Evolutionary conservation across 2,888 invertebrate species (phyloP).

Genomic region (Taphrorychus bicolor): DNA sequence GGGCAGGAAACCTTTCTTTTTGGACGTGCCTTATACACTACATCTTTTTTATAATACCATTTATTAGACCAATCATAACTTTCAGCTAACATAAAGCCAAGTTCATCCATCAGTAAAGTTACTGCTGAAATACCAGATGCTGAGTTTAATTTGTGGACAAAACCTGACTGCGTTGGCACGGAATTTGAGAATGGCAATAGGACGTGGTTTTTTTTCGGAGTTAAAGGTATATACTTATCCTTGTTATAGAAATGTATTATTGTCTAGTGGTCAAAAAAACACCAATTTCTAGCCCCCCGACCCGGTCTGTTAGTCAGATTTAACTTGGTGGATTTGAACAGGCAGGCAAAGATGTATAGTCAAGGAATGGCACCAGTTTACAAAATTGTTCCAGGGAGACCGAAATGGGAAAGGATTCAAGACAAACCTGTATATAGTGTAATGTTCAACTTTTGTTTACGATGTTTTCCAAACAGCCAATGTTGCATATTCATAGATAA

Average conservation of each 20-base stretch:
- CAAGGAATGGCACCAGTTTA: conserved; percentile 90
- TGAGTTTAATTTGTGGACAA: conserved; percentile 91
- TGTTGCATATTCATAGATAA: conserved; percentile 62
- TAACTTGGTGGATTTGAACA: conserved; percentile 87
- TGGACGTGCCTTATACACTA: too few species aligned
- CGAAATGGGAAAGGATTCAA: conserved; percentile 83
- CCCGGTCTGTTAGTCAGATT: conserved; percentile 72
- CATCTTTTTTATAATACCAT: too few species aligned
- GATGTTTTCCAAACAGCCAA: background rate
- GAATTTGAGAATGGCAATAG: conserved; percentile 88
- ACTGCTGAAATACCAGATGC: conserved; percentile 68
- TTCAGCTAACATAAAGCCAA: conserved; percentile 43
- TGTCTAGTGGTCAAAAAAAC: too few species aligned
- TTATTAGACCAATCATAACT: too few species aligned
- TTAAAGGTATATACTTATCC: conserved; percentile 67
- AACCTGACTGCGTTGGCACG: conserved; percentile 87
- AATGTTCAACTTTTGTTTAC: conserved; percentile 43
- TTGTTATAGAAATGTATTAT: too few species aligned
- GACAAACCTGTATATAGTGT: conserved; percentile 82
- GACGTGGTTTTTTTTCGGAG: conserved; percentile 92
- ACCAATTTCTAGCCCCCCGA: conserved; percentile 62
- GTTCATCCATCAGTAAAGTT: conserved; percentile 28
- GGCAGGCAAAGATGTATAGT: conserved; percentile 88
- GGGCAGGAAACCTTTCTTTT: too few species aligned
- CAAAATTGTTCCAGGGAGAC: conserved; percentile 75